These are phyloP conservation scores for Polylopha cassiicola DNA, from an alignment of 2,888 invertebrate genomes.

Conservation along the genomic window DNA sequence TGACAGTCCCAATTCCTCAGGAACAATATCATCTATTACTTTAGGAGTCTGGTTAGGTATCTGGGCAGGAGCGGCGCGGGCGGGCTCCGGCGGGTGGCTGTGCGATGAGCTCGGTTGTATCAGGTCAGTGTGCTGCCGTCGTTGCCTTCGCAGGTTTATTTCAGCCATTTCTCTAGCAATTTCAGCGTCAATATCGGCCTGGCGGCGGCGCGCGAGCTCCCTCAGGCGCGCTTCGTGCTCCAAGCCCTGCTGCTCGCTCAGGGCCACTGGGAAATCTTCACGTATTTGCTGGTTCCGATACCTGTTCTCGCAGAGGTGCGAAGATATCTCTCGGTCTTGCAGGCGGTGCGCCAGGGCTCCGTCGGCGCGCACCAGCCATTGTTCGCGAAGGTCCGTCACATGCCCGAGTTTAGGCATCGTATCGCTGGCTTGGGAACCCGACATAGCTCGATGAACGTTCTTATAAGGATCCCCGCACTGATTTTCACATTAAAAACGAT, in stretches of 20 bases:
- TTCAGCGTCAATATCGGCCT: slow-evolving; percentile 68
- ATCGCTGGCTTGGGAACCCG: slow-evolving; percentile 60
- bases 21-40: slow-evolving; percentile 39
- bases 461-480: not conserved
- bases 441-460: slow-evolving; percentile 42
- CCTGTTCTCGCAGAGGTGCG: slow-evolving; percentile 68
- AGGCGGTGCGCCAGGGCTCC: slow-evolving; percentile 68
- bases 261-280: slow-evolving; percentile 69
- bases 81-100: slow-evolving; percentile 31
- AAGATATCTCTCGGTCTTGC: slow-evolving; percentile 70
- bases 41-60: slow-evolving; percentile 25
- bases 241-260: slow-evolving; percentile 61
- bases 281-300: slow-evolving; percentile 70
- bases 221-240: slow-evolving; percentile 58
- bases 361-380: slow-evolving; percentile 69
- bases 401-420: slow-evolving; percentile 72
- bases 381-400: slow-evolving; percentile 67
- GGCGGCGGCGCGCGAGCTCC: slow-evolving; percentile 57
- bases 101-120: slow-evolving; percentile 58
- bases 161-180: slow-evolving; percentile 70
- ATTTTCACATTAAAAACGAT: not conserved
- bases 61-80: slow-evolving; percentile 28
- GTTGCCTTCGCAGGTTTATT: slow-evolving; percentile 62
- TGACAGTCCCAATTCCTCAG: slow-evolving; percentile 62
- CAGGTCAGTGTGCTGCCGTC: slow-evolving; percentile 43